phyloP scores from a whole-genome alignment of 2,113 vertebrate genomes.

The Procavia capensis region DNA sequence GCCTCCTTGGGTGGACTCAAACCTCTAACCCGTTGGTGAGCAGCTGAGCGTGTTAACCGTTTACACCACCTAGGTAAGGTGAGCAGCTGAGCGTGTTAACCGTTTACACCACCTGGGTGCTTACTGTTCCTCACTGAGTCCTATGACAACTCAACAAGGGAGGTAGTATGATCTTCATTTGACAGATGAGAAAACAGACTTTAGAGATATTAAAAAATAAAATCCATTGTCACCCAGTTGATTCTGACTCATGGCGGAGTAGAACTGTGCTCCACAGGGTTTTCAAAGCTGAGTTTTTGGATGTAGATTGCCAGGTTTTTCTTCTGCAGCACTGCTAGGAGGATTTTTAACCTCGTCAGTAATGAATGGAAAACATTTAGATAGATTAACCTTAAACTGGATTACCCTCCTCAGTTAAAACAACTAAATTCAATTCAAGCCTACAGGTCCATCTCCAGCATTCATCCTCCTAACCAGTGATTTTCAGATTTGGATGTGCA shows the following conservation, averaged over 20 bases:
- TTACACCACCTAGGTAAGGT: neutral
- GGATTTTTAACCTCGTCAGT: neutral
- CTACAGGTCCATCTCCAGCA: neutral
- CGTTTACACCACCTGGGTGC: neutral
- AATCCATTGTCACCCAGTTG: too few relatives aligned
- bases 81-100: neutral
- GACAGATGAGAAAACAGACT: neutral
- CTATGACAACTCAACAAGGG: accelerated
- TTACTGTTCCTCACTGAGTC: too few relatives aligned
- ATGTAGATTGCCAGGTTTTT: too few relatives aligned
- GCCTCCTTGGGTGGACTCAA: too few relatives aligned
- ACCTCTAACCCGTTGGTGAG: neutral
- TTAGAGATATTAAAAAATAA: too few relatives aligned
- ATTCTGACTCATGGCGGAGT: too few relatives aligned
- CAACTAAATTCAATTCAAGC: neutral
- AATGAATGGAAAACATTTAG: neutral
- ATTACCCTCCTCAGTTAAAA: neutral
- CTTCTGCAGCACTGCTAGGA: too few relatives aligned
- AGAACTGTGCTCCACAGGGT: too few relatives aligned
- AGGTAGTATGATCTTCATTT: neutral
- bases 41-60: neutral
- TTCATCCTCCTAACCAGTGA: too few relatives aligned
- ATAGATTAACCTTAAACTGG: too few relatives aligned
- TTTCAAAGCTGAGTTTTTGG: too few relatives aligned
- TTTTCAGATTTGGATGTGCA: too few relatives aligned